phyloP scores from a whole-genome alignment of 2,888 invertebrate genomes.

The Drosophila peninsularis region DNA sequence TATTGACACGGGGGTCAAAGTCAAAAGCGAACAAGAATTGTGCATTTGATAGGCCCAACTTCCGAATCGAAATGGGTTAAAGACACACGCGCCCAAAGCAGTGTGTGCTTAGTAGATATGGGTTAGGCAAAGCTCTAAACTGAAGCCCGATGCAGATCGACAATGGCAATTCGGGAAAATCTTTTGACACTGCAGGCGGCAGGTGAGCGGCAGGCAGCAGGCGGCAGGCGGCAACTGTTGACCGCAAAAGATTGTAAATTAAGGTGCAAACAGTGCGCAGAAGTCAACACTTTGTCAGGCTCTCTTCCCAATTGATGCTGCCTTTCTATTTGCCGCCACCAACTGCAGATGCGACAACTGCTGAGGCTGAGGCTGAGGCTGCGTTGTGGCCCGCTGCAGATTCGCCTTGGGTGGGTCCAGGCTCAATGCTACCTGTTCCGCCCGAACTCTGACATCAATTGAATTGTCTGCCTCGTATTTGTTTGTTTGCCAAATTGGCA shows the following conservation, averaged over 20 bases:
- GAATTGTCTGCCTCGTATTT: slow-evolving; percentile 36
- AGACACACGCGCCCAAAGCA: slow-evolving; percentile 18
- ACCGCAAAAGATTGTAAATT: slow-evolving; percentile 78
- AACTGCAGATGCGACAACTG: slow-evolving; percentile 44
- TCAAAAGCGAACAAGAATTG: slow-evolving; percentile 66
- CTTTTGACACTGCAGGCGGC: slow-evolving; percentile 42
- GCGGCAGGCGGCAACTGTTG: slow-evolving; percentile 36
- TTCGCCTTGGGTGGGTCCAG: slow-evolving; percentile 40
- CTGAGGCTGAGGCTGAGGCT: slow-evolving; percentile 18
- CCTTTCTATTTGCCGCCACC: slow-evolving; percentile 41
- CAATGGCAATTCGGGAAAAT: slow-evolving; percentile 7
- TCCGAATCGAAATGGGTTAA: slow-evolving; percentile 45
- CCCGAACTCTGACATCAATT: slow-evolving; percentile 41
- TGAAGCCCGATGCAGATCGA: slow-evolving; percentile 1
- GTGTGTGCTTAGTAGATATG: slow-evolving; percentile 6
- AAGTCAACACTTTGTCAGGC: slow-evolving; percentile 40
- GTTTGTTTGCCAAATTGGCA: slow-evolving; percentile 42
- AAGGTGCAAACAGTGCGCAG: slow-evolving; percentile 72
- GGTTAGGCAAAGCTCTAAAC: slow-evolving; percentile 46
- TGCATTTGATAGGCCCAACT: slow-evolving; percentile 67
- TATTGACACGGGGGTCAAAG: slow-evolving; percentile 77
- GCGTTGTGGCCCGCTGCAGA: slow-evolving; percentile 33
- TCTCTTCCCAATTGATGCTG: slow-evolving; percentile 13
- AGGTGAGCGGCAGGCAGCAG: not conserved
- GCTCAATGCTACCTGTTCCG: slow-evolving; percentile 32